Evolutionary conservation across 1,140 invertebrate genomes (phyloP), one percentile per base, ranked within the genome.

Genomic region (Chironomus striatipennis): DNA sequence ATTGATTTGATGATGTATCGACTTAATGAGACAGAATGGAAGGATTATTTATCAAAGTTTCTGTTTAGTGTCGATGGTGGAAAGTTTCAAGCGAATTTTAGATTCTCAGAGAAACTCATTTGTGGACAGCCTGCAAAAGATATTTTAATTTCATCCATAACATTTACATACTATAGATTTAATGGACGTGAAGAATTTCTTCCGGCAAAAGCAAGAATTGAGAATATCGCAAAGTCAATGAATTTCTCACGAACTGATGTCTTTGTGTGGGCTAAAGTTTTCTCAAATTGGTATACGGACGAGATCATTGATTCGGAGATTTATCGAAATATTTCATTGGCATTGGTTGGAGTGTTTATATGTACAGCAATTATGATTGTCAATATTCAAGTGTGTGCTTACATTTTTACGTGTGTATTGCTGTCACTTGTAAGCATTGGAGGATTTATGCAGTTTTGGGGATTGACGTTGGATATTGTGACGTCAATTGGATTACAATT

Each of bases 401-500:
- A 91, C 87, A 93, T 93, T 78, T 89, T 92, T 78, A 80, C 89
- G 67, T 93, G 90, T 80, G 91, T 93, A 67, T 81, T 91, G 42
- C 84, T 93, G 76, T 94, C 92, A 1, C 85, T 93, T 79, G 84
- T 92, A 64, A 74, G 74, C 17, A 92, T 95, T 43, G 89, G 90
- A 76, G 94, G 93, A 3, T 90, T 90, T 77, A 93, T 96, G 90
- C 88, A 87, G 78, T 79, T 82, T 73, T 88, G 93, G 93, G 93
- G 90, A 7, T 85, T 95, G 74, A 93, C 92, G 4, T 90, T 96
- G 57, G 93, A 96, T 79, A 89, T 93, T 70, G 91, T 94, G 34
- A 92, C 93, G 42, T 94, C 92, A 80, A 93, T 96, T 76, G 90
- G 87, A 75, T 83, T 94, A 9, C 91, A 95, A 78, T 84, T 96